Base-by-base conservation (phyloP, 2,888 invertebrate genomes). In the Lasioglossum calceatum region DNA sequence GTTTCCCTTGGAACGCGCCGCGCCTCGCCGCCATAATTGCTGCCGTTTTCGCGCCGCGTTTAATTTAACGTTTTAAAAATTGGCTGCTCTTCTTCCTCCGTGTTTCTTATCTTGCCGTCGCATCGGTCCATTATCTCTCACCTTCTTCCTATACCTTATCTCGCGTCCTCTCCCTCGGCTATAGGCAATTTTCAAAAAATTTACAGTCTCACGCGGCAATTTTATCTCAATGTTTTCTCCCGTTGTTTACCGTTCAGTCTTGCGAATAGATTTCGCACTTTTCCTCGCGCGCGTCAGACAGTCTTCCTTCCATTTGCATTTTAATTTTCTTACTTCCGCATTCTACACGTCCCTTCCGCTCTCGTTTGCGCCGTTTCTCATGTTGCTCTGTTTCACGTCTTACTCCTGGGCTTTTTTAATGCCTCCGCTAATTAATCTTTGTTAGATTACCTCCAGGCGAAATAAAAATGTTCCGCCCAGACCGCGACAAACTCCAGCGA, bases 61-160 rank as follows among this genome's bases (percentile, higher is more conserved):
- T 73, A 79, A 76, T 47, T 54, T 81, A 72, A 81, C 23, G 71
- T 23, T 42, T 61, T 19, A 73, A 85, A 75, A 86, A 81, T 71
- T 72, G 54, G 14, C n/a, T 10, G 19, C 19, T 10, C n/a, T 10
- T 32, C 23, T 23, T 61, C 36, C 47, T n/a, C 32, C 19, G 16
- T 23, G n/a, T 61, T 61, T 42, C 64, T 39, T 27, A 72, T 44
- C 44, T n/a, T 12, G n/a, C 16, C 19, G 3, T 16, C 32, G 27
- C 19, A 1, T 16, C 32, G 27, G 7, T 14, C 67, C 36, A 77
- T 47, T 77, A 71, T 64, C 27, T 27, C 77, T n/a, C 27, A 32
- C 7, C 36, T 77, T 32, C 32, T 77, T 36, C 8, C 19, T 23
- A 32, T 7, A 42, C 19, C 70, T 70, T 42, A n/a, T 71, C 23